Evolutionary conservation across 1,140 invertebrate species (phyloP).

Genomic region (Phenacoccus solenopsis): DNA sequence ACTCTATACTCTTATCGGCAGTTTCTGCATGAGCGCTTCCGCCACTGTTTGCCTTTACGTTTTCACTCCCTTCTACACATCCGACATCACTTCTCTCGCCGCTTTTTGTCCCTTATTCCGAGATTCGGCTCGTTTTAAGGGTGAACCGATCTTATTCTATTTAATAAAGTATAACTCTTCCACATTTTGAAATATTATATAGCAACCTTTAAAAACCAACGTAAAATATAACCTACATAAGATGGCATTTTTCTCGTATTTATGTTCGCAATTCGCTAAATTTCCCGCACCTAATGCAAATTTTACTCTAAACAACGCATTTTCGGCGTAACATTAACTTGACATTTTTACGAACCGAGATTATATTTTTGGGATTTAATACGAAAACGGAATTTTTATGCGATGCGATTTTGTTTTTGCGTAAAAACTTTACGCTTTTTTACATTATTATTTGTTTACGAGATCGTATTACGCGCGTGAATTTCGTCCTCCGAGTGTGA

Average conservation of each 20-base stretch:
- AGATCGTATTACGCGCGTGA: no score
- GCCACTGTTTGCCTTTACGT: conserved; percentile 10
- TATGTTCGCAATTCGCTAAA: conserved; percentile 12
- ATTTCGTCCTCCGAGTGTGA: no score
- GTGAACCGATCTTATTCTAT: conserved; percentile 15
- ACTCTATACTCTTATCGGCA: conserved; percentile 13
- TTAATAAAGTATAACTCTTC: conserved; percentile 18
- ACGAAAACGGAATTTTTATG: background rate
- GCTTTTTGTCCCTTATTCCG: background rate
- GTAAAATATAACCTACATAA: conserved; percentile 15
- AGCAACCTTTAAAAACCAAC: conserved; percentile 6
- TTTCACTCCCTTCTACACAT: background rate
- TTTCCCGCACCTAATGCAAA: conserved; percentile 2
- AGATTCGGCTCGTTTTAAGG: background rate
- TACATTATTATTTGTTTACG: no score
- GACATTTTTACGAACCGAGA: background rate
- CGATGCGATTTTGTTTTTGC: background rate
- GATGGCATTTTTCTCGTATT: conserved; percentile 8
- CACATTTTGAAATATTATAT: conserved; percentile 10
- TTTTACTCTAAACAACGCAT: background rate
- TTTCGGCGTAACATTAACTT: background rate
- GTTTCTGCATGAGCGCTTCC: conserved; percentile 15
- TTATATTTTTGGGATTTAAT: no score
- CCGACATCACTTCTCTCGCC: background rate
- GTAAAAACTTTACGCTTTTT: background rate